Evolutionary conservation across 2,888 invertebrate genomes (phyloP).

Genomic region (Chironomus riparius): DNA sequence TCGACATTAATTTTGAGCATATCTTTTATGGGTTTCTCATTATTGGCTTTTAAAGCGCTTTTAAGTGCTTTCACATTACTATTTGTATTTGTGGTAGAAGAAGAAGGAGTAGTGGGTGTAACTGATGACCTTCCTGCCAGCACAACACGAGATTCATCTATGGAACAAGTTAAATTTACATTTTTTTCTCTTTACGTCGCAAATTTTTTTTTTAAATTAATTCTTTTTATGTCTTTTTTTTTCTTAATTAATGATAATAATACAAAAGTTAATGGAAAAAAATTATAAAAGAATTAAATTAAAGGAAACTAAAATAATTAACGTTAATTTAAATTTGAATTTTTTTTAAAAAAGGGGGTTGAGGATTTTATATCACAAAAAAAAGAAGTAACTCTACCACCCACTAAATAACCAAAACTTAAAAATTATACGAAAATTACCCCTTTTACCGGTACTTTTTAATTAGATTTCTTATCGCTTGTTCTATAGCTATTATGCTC

Average conservation of each 20-base stretch:
- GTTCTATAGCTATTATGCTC: not conserved
- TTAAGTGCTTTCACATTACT: constrained; percentile 16
- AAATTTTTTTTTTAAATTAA: no score
- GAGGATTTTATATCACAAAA: no score
- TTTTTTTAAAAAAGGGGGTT: no score
- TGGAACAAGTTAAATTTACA: constrained; percentile 33
- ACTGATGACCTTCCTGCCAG: constrained; percentile 59
- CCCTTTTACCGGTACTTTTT: constrained; percentile 10
- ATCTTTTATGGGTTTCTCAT: not conserved
- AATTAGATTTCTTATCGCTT: not conserved
- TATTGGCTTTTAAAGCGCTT: constrained; percentile 23
- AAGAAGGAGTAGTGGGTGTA: constrained; percentile 40
- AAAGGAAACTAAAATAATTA: no score
- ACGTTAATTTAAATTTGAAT: no score
- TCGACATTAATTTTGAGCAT: not conserved
- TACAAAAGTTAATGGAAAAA: no score
- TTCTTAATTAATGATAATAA: not conserved
- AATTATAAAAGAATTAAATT: no score
- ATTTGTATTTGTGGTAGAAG: not conserved
- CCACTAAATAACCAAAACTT: constrained; percentile 7
- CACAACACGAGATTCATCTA: constrained; percentile 42
- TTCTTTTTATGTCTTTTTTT: not conserved
- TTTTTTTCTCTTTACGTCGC: constrained; percentile 21
- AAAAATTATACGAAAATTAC: constrained; percentile 14
- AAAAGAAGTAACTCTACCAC: constrained; percentile 7